Evolutionary conservation across 2,113 vertebrate genomes (phyloP).

Genomic region (Hippocampus guttulatus): DNA sequence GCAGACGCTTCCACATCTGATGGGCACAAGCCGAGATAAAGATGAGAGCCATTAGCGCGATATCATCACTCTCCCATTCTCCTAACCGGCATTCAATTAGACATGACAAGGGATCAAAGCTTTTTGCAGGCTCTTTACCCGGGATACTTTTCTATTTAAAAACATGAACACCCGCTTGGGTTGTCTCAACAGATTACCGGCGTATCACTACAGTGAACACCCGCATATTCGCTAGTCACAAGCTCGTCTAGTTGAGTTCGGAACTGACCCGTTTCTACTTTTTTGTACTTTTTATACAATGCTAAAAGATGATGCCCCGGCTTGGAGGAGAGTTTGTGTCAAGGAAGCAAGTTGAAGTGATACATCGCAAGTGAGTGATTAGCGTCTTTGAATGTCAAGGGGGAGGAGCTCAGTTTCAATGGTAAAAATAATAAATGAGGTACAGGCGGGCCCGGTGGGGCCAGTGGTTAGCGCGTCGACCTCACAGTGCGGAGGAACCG

Average conservation of each 20-base stretch:
- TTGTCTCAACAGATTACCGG: background rate
- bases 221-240: background rate
- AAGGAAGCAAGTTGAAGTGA: too few species aligned
- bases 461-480: too few species aligned
- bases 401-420: background rate
- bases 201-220: background rate
- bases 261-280: too few species aligned
- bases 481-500: too few species aligned
- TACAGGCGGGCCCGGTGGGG: too few species aligned
- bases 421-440: too few species aligned
- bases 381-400: too few species aligned
- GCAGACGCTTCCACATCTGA: slow-evolving; percentile 78
- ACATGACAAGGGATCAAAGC: slow-evolving; percentile 33
- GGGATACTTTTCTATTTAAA: background rate
- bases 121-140: slow-evolving; percentile 3
- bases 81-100: slow-evolving; percentile 58
- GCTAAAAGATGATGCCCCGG: too few species aligned
- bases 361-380: too few species aligned
- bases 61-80: slow-evolving; percentile 47
- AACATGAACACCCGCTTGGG: background rate
- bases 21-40: slow-evolving; percentile 38
- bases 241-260: too few species aligned
- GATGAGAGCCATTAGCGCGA: slow-evolving; percentile 45
- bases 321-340: too few species aligned
- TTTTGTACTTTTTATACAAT: too few species aligned